Percentiles rank a stretch among this genome's conserved stretches.
phyloP scores from a whole-genome alignment of 2,888 invertebrate species.

The Geophilus truncorum region DNA sequence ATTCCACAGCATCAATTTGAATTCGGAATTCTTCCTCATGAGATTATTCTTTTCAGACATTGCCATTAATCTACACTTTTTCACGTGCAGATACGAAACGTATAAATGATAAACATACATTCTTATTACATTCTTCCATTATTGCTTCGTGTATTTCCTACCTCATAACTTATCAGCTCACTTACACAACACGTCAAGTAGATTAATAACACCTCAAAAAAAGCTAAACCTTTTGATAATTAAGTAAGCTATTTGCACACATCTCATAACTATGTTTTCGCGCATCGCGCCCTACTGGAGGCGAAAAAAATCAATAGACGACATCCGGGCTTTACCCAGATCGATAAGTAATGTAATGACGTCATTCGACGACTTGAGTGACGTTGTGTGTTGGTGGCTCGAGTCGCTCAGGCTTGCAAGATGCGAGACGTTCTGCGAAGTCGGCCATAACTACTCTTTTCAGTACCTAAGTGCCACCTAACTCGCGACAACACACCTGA shows the following conservation, averaged over 20 bases:
- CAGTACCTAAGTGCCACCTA: not conserved
- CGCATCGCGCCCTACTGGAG: constrained; percentile 7
- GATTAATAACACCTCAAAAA: not conserved
- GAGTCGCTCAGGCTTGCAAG: not conserved
- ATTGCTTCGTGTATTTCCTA: not conserved
- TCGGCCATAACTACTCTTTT: constrained; percentile 9
- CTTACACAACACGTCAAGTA: not conserved
- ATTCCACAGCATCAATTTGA: no score
- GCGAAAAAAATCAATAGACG: not conserved
- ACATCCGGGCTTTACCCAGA: not conserved
- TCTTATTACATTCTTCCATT: no score
- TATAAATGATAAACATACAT: no score
- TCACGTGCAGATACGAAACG: no score
- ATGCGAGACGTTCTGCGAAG: not conserved
- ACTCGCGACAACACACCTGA: not conserved
- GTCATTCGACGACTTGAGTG: not conserved
- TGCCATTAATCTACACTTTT: no score
- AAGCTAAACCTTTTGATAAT: not conserved
- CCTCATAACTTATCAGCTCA: not conserved
- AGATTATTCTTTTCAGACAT: no score
- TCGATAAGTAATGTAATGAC: not conserved
- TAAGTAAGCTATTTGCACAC: constrained; percentile 14
- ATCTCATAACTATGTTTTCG: constrained; percentile 20
- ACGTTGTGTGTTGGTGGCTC: not conserved
- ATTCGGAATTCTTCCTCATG: no score